phyloP scores from a whole-genome alignment of 2,797 vertebrate species.

The Etheostoma perlongum region DNA sequence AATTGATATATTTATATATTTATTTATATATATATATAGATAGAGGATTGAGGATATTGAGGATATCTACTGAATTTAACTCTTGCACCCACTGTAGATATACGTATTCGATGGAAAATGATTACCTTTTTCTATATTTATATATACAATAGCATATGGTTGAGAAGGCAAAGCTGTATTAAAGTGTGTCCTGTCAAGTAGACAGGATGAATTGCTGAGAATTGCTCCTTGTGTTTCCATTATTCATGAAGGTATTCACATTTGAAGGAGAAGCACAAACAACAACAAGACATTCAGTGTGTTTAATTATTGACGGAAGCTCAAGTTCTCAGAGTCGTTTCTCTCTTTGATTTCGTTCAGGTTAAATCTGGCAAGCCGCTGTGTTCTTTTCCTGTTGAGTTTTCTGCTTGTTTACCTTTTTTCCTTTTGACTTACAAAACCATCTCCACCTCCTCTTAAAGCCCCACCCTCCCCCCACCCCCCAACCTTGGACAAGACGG shows the following conservation, averaged over 20 bases:
- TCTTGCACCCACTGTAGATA: neutral
- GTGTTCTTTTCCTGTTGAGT: slow-evolving; percentile 15
- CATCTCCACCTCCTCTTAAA: slow-evolving; percentile 5
- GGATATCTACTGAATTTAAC: slow-evolving; percentile 18
- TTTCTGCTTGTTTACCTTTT: slow-evolving; percentile 42
- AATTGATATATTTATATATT: too few species aligned
- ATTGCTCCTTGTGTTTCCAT: slow-evolving; percentile 54
- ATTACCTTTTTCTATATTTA: slow-evolving; percentile 33
- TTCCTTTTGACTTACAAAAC: slow-evolving; percentile 29
- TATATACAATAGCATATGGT: slow-evolving; percentile 19
- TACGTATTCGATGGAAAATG: slow-evolving; percentile 13
- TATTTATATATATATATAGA: too few species aligned
- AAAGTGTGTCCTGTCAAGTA: slow-evolving; percentile 45
- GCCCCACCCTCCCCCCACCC: neutral
- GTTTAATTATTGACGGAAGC: slow-evolving; percentile 66
- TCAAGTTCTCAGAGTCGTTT: slow-evolving; percentile 43
- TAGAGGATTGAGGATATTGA: too few species aligned
- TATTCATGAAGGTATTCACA: slow-evolving; percentile 61
- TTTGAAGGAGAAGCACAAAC: slow-evolving; percentile 55
- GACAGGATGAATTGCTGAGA: slow-evolving; percentile 43
- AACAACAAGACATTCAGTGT: slow-evolving; percentile 45
- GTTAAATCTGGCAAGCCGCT: slow-evolving; percentile 44
- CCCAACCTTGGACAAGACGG: neutral
- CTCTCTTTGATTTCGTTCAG: slow-evolving; percentile 50
- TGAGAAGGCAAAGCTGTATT: slow-evolving; percentile 38